Base-by-base conservation (phyloP, 2,797 vertebrate species). In the Cyclopterus lumpus region DNA sequence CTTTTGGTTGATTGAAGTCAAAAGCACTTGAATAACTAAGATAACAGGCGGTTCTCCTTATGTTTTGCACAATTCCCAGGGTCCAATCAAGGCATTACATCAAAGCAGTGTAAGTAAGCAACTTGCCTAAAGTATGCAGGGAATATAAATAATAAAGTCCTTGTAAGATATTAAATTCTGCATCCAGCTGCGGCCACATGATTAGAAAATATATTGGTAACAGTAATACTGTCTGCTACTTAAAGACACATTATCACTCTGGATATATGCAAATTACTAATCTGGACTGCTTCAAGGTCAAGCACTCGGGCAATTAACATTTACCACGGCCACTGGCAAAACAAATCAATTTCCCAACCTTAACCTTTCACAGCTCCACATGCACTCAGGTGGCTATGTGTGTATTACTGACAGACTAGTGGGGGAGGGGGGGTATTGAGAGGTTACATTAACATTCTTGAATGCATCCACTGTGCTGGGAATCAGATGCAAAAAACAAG, bases 311-410 rank as follows among this genome's bases (percentile, higher is more conserved):
- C 64, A 71, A 85, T 91, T 93, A 86, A 82, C 75, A 83, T 88
- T 85, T 73, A 85, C 69, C 63, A 82, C 79, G 81, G 84, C 84
- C 73, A 80, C 9, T 54, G 74, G 83, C 82, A 88, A 89, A 88
- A 89, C 84, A 86, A 92, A 93, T 91, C 82, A 75, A 79, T 91
- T 88, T 22, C 71, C 61, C 62, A 81, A 53, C 75, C 71, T 67
- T 80, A 58, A 71, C 73, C 65, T 59, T 62, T 65, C 71, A 22
- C 15, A 40, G 61, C 72, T 42, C 12, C 34, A 32, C 75, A 64
- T 82, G 77, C 63, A 80, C 76, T 84, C 83, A 88, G 85, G 80
- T 53, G 80, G 69, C 79, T 64, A 49, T 28, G 40, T 48, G 51
- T 24, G 65, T 69, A 59, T 72, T 78, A 67, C 77, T 61, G 71